Percentiles rank a stretch among this genome's conserved stretches.
These are phyloP conservation scores for Arrhamphus sclerolepis DNA, from an alignment of 2,797 vertebrate genomes.

Conservation along the genomic window DNA sequence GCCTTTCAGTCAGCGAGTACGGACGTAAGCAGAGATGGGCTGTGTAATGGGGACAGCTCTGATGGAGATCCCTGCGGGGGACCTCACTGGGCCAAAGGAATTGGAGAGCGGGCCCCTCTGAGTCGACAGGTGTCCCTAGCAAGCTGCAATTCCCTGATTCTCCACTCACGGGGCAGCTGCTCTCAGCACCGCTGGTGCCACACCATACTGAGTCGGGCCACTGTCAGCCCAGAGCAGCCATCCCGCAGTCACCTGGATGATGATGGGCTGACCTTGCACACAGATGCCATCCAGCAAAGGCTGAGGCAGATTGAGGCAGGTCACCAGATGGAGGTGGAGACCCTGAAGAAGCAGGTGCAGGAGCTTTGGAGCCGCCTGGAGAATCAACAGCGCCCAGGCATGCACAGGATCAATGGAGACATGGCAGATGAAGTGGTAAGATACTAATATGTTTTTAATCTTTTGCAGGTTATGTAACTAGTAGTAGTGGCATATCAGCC, in stretches of 20 bases:
- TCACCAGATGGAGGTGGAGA: conserved; percentile 96
- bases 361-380: conserved; percentile 92
- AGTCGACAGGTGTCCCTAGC: conserved; percentile 86
- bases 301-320: conserved; percentile 95
- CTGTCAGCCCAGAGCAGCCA: conserved; percentile 89
- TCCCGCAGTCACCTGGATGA: conserved; percentile 92
- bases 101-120: conserved; percentile 84
- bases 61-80: conserved; percentile 66
- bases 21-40: conserved; percentile 72
- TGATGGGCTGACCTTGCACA: conserved; percentile 92
- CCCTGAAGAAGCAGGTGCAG: conserved; percentile 94
- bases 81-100: conserved; percentile 70
- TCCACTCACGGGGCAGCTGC: conserved; percentile 75
- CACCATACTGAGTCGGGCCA: conserved; percentile 66
- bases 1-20: conserved; percentile 83
- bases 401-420: conserved; percentile 89
- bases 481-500: neutral
- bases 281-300: conserved; percentile 91
- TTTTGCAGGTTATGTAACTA: neutral
- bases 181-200: conserved; percentile 84
- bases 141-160: conserved; percentile 85
- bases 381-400: conserved; percentile 86
- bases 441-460: neutral
- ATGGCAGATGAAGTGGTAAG: conserved; percentile 94
- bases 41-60: conserved; percentile 82